Conservation (phyloP, 2,888 invertebrate species). For the Yponomeuta plumbellus region DNA sequence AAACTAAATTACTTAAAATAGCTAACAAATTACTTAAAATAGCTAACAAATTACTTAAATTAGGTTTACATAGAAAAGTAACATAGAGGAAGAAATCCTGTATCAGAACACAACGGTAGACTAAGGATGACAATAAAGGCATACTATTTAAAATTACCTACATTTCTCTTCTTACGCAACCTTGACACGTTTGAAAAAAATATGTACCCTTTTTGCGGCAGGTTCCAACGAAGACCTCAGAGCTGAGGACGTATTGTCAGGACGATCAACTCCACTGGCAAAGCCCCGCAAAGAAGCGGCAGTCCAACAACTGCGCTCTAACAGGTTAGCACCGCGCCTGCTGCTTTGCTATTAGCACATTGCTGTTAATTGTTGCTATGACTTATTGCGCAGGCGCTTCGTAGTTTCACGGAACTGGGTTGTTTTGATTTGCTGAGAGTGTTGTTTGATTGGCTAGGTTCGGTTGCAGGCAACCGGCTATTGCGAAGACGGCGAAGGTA, state of each 20-base stretch:
- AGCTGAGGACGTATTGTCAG: slow-evolving; percentile 71
- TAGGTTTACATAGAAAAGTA: no score
- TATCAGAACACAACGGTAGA: no score
- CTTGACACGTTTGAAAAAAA: no score
- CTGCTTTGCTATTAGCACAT: neutral
- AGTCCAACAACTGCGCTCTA: slow-evolving; percentile 78
- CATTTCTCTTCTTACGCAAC: no score
- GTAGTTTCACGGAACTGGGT: neutral
- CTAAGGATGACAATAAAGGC: no score
- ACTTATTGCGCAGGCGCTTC: slow-evolving; percentile 6
- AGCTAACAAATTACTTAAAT: no score
- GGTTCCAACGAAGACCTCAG: slow-evolving; percentile 68
- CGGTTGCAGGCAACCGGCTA: slow-evolving; percentile 83
- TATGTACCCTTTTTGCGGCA: slow-evolving; percentile 26
- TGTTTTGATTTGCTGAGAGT: neutral
- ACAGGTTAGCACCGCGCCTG: slow-evolving; percentile 61
- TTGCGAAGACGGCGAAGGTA: slow-evolving; percentile 81
- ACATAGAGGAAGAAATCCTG: no score
- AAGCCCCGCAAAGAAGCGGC: slow-evolving; percentile 81
- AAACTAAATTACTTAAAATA: no score
- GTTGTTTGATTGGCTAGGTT: slow-evolving; percentile 56
- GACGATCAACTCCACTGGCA: slow-evolving; percentile 81
- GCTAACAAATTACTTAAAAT: no score
- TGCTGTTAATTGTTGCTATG: neutral
- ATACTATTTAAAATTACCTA: no score